Percentiles rank a stretch among this genome's conserved stretches.
Conservation (phyloP, 2,797 vertebrate genomes). For the Sphenodon punctatus region DNA sequence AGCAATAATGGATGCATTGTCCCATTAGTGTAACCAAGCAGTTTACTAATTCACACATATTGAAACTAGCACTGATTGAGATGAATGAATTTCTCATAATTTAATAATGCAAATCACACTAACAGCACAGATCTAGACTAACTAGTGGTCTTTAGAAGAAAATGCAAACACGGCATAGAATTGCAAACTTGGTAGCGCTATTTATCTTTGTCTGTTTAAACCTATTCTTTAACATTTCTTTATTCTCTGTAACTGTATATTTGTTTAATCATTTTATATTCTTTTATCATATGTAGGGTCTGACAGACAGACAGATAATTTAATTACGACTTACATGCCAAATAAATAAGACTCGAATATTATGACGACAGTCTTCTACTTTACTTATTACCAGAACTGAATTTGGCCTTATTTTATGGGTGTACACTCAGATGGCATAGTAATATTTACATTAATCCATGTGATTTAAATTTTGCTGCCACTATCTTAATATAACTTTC, state of each 20-base stretch:
- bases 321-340: too few species aligned
- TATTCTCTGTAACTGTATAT: not conserved
- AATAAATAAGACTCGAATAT: not conserved
- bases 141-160: not conserved
- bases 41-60: slow-evolving; percentile 77
- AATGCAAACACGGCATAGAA: not conserved
- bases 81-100: slow-evolving; percentile 73
- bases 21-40: slow-evolving; percentile 58
- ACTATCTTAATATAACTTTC: not conserved
- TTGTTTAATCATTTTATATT: not conserved
- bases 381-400: not conserved
- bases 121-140: slow-evolving; percentile 6
- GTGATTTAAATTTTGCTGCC: slow-evolving; percentile 19
- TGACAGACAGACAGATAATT: too few species aligned
- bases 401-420: slow-evolving; percentile 14
- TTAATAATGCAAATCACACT: slow-evolving; percentile 69
- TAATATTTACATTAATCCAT: not conserved
- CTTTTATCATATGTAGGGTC: too few species aligned
- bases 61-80: slow-evolving; percentile 73
- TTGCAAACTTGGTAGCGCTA: not conserved
- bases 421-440: not conserved
- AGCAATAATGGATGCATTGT: slow-evolving; percentile 57
- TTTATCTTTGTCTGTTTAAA: slow-evolving; percentile 5
- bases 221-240: not conserved
- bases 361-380: not conserved